Conservation (phyloP, 2,888 invertebrate genomes). For the Spodoptera exigua region DNA sequence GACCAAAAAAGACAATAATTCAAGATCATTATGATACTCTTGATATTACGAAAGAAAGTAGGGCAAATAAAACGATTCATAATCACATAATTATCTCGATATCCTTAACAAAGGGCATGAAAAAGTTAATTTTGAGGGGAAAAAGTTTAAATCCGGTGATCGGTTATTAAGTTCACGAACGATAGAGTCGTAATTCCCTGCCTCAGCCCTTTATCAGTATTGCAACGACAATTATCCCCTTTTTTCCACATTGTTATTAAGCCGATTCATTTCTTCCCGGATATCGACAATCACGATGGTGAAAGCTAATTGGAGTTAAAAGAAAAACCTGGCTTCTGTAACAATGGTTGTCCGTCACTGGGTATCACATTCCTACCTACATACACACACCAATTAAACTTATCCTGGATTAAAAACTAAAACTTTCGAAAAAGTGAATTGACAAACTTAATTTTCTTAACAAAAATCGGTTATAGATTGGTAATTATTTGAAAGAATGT, state of each 20-base stretch:
- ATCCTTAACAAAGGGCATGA: constrained; percentile 9
- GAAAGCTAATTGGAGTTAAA: constrained; percentile 71
- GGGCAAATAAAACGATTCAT: constrained; percentile 9
- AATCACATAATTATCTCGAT: constrained; percentile 12
- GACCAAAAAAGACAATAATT: no score
- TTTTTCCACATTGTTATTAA: constrained; percentile 82
- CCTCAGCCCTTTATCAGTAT: constrained; percentile 59
- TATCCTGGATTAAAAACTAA: background rate
- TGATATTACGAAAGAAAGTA: constrained; percentile 1
- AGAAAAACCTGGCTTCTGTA: constrained; percentile 65
- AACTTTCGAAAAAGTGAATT: no score
- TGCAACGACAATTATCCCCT: constrained; percentile 79
- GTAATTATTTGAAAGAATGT: no score
- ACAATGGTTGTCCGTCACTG: constrained; percentile 32
- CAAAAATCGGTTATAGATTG: no score
- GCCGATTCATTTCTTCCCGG: constrained; percentile 83
- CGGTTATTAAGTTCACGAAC: constrained; percentile 42
- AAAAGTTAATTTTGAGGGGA: constrained; percentile 21
- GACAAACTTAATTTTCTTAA: no score
- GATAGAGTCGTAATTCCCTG: constrained; percentile 51
- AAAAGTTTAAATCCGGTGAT: constrained; percentile 53
- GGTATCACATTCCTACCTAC: background rate
- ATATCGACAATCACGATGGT: constrained; percentile 84
- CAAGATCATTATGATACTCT: no score
- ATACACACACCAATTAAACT: background rate